phyloP scores from a whole-genome alignment of 2,797 vertebrate genomes.

The Peromyscus melanophrys region DNA sequence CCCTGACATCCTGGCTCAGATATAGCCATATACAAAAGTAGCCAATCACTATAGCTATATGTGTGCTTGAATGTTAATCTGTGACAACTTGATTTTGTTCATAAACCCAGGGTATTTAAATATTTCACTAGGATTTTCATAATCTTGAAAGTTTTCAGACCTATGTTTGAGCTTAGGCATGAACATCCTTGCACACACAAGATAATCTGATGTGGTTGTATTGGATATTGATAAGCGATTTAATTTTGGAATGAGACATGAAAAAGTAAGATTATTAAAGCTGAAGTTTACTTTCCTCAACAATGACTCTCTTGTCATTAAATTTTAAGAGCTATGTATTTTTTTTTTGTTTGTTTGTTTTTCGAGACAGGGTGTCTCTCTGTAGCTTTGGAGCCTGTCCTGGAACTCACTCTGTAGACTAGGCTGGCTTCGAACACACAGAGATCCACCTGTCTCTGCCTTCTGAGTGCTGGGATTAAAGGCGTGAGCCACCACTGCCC shows the following conservation, averaged over 20 bases:
- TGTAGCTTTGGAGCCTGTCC: too few species aligned
- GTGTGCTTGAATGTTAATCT: neutral
- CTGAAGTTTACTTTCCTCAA: neutral
- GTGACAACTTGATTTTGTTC: neutral
- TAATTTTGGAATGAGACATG: neutral
- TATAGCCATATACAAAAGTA: neutral
- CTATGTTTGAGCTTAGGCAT: neutral
- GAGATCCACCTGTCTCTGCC: too few species aligned
- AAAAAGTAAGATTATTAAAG: neutral
- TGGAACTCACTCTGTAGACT: too few species aligned
- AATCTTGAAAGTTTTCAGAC: neutral
- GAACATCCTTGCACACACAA: rapidly evolving
- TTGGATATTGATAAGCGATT: neutral
- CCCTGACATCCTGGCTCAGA: neutral
- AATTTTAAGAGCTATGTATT: neutral
- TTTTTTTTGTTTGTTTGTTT: too few species aligned
- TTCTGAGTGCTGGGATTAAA: too few species aligned
- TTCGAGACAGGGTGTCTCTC: too few species aligned
- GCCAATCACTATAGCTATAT: neutral
- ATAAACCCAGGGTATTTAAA: neutral
- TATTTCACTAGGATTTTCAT: neutral
- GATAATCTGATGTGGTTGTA: neutral
- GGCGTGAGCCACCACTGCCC: too few species aligned
- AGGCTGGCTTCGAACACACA: too few species aligned
- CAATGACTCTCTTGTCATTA: neutral